Percentiles rank a stretch among this genome's conserved stretches.
Evolutionary conservation across 2,888 invertebrate species (phyloP).

Genomic region (Acanthoscelides obtectus): DNA sequence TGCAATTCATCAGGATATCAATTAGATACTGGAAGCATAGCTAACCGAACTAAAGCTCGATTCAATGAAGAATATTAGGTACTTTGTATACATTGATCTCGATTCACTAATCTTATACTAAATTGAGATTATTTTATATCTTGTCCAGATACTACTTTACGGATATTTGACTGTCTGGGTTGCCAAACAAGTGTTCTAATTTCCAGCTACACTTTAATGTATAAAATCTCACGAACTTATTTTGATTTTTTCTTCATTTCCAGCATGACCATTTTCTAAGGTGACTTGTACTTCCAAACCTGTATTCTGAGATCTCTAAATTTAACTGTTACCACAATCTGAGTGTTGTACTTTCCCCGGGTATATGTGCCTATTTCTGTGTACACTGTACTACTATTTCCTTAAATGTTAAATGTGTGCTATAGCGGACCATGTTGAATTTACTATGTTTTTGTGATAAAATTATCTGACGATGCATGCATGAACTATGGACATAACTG

Average conservation of each 20-base stretch:
- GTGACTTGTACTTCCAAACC: slow-evolving; percentile 37
- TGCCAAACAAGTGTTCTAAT: neutral
- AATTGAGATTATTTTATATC: neutral
- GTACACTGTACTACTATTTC: slow-evolving; percentile 5
- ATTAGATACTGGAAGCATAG: no score
- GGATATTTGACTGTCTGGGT: neutral
- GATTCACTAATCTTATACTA: no score
- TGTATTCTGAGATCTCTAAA: slow-evolving; percentile 16
- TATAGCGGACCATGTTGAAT: neutral
- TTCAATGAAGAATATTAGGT: no score
- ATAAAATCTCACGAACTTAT: neutral
- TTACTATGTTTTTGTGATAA: neutral
- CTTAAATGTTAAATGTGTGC: slow-evolving; percentile 20
- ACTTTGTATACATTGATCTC: no score
- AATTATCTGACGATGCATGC: neutral
- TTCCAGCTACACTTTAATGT: neutral
- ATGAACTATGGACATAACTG: neutral
- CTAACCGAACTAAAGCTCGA: no score
- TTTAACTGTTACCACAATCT: slow-evolving; percentile 4
- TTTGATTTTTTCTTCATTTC: slow-evolving; percentile 2
- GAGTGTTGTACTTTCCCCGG: slow-evolving; percentile 13
- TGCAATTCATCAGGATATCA: no score
- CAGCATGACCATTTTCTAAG: slow-evolving; percentile 28
- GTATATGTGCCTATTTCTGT: slow-evolving; percentile 22
- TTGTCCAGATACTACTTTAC: neutral